Base-by-base conservation (phyloP, 2,113 vertebrate species). In the Motacilla alba region DNA sequence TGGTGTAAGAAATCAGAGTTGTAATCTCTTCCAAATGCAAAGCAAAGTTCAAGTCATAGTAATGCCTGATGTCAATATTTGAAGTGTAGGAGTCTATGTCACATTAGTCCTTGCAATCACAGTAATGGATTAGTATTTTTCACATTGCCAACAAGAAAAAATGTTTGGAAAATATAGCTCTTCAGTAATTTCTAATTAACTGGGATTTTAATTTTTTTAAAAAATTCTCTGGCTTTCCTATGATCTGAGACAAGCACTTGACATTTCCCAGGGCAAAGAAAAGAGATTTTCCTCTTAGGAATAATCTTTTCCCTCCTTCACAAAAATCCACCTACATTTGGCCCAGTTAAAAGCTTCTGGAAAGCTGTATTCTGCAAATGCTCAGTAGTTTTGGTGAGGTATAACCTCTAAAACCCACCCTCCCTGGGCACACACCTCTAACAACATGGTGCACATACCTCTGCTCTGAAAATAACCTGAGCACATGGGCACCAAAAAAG, bases 271-370 rank as follows among this genome's bases (percentile, higher is more conserved):
- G 53, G 74, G 86, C 86, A 92, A 92, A 79, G 53, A 84, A 92
- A 72, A 62, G n/a, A 81, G 23, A 31, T 75, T 89, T 89, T 84
- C 74, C 87, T 94, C 89, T 82, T 68, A 89, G 74, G 80, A 91
- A 87, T 62, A 79, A 59, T 39, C 47, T 87, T 90, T 87, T 56
- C 59, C 73, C 74, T 96, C 87, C 83, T 94, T 87, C 89, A 94
- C 35, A 58, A 83, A 94, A 92, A 94, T 73, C 91, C 93, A 97
- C 89, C 95, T 94, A 96, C 93, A 95, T 89, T 52, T 82, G 91
- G 89, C 89, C 94, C 93, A 94, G 64, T 94, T 96, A 87, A 94
- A 94, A 87, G 58, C 83, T 84, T 49, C 83, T 82, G 62, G 43
- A 82, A 94, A 89, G 44, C 83, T 84, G n/a, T 23, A 56, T 12